Evolutionary conservation across 1,140 invertebrate species (phyloP).

Genomic region (Protaetia brevitarsis): DNA sequence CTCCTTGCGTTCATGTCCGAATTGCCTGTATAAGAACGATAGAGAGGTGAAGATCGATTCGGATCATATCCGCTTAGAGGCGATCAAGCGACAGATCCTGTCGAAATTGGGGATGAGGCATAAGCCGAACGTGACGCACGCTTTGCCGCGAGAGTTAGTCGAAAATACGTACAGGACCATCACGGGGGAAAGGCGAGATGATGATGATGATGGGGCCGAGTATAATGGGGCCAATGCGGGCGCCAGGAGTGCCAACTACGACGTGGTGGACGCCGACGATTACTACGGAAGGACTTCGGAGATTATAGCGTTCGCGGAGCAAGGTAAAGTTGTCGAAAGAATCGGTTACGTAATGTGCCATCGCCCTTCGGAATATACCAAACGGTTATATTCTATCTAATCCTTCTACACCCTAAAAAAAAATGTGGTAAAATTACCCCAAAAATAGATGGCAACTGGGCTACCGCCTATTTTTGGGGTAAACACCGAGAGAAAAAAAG

Average conservation of each 20-base stretch:
- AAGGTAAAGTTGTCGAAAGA: conserved; percentile 57
- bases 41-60: conserved; percentile 45
- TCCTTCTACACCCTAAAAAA: too few relatives aligned
- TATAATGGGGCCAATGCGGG: conserved; percentile 34
- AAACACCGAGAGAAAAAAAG: too few relatives aligned
- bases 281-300: conserved; percentile 76
- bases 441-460: too few relatives aligned
- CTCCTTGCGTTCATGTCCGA: conserved; percentile 39
- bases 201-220: conserved; percentile 15
- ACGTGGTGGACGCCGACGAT: conserved; percentile 61
- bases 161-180: conserved; percentile 67
- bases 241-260: conserved; percentile 38
- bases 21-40: conserved; percentile 43
- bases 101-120: conserved; percentile 66
- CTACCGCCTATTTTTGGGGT: too few relatives aligned
- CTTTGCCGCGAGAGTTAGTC: conserved; percentile 64
- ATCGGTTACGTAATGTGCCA: not conserved
- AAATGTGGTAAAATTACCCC: too few relatives aligned
- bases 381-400: too few relatives aligned
- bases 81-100: conserved; percentile 74
- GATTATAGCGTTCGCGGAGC: conserved; percentile 78
- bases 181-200: conserved; percentile 37
- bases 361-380: too few relatives aligned
- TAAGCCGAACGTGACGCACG: conserved; percentile 68
- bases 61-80: conserved; percentile 65